phyloP scores from a whole-genome alignment of 2,113 vertebrate genomes.

The Melanerpes aurifrons region DNA sequence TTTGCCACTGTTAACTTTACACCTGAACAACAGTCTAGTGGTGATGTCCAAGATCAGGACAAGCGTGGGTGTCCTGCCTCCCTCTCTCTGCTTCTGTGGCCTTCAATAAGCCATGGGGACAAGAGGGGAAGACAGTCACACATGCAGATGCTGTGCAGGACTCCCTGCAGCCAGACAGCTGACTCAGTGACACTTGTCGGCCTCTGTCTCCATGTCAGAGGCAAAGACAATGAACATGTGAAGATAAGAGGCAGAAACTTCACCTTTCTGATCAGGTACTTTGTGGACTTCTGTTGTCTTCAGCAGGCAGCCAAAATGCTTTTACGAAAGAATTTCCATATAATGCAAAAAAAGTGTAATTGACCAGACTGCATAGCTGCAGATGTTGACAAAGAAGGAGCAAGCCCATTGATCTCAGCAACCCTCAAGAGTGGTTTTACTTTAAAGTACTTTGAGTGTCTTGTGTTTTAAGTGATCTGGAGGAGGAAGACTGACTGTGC shows the following conservation, averaged over 20 bases:
- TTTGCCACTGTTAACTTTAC: accelerated
- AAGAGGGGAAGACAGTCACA: background rate
- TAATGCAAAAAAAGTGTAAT: background rate
- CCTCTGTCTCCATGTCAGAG: background rate
- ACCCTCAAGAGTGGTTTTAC: background rate
- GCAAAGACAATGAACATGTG: background rate
- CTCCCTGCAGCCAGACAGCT: background rate
- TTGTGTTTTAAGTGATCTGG: background rate
- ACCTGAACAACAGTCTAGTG: accelerated
- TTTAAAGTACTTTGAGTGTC: background rate
- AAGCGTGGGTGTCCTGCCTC: background rate
- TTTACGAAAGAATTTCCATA: background rate
- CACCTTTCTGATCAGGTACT: background rate
- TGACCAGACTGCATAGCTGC: background rate
- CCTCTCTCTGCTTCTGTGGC: background rate
- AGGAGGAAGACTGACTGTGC: no score
- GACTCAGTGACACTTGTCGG: accelerated
- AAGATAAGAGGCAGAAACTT: background rate
- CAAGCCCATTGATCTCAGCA: background rate
- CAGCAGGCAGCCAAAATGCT: background rate
- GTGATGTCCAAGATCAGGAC: background rate
- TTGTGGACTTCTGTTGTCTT: background rate
- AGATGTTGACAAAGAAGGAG: background rate
- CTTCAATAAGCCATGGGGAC: background rate
- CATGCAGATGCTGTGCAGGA: accelerated